phyloP scores from a whole-genome alignment of 2,888 invertebrate genomes.

The Stenichneumon culpator region DNA sequence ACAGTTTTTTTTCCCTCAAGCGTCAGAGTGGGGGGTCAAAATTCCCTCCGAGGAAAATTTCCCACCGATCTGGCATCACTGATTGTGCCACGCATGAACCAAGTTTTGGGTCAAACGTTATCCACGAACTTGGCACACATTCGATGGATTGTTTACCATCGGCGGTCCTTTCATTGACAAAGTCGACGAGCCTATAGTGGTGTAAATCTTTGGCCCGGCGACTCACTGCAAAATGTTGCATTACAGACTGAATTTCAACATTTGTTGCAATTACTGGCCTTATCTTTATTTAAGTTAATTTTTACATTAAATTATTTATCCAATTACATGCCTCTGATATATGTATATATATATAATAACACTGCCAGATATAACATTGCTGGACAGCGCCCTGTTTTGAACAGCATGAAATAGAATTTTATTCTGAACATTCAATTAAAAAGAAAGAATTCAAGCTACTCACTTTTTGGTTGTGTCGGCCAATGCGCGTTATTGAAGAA shows the following conservation, averaged over 20 bases:
- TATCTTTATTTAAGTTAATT: neutral
- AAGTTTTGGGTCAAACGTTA: constrained; percentile 31
- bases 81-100: constrained; percentile 45
- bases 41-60: too few relatives aligned
- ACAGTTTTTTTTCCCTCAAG: too few relatives aligned
- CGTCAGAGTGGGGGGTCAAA: too few relatives aligned
- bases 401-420: neutral
- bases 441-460: neutral
- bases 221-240: constrained; percentile 24
- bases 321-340: too few relatives aligned
- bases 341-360: too few relatives aligned
- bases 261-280: neutral
- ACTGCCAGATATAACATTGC: too few relatives aligned
- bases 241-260: neutral
- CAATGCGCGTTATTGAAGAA: neutral
- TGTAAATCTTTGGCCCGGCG: neutral
- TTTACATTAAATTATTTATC: neutral
- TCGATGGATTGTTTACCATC: constrained; percentile 42
- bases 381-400: neutral
- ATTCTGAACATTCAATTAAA: neutral
- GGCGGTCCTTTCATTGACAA: constrained; percentile 24
- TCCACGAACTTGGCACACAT: constrained; percentile 58
- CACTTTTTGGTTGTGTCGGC: neutral
- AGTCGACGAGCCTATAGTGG: constrained; percentile 34
- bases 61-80: too few relatives aligned